These are phyloP conservation scores for Uropetala carovei DNA, from an alignment of 2,888 invertebrate species.

Conservation along the genomic window DNA sequence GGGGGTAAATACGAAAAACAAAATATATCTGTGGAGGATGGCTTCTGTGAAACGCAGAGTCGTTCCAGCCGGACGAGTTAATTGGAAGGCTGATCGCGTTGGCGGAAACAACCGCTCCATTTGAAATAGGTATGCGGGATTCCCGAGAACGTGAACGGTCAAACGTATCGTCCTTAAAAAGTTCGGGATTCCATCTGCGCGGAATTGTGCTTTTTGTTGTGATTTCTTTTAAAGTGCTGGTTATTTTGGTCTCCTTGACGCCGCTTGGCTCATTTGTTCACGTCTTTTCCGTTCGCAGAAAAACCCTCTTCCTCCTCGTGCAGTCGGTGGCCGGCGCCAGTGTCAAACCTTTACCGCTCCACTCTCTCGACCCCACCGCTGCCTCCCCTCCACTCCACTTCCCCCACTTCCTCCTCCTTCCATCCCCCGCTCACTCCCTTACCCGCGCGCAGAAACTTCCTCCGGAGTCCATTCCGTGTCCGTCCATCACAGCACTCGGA, in stretches of 20 bases:
- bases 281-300: slow-evolving; percentile 3
- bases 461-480: slow-evolving; percentile 33
- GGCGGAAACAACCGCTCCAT: too few relatives aligned
- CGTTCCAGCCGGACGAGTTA: too few relatives aligned
- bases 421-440: not conserved
- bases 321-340: slow-evolving; percentile 24
- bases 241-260: not conserved
- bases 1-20: too few relatives aligned
- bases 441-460: not conserved
- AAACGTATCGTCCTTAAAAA: too few relatives aligned
- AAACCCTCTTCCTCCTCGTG: not conserved
- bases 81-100: too few relatives aligned
- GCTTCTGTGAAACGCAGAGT: too few relatives aligned
- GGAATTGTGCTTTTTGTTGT: too few relatives aligned
- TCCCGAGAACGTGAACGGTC: too few relatives aligned
- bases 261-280: not conserved
- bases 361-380: not conserved
- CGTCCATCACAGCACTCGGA: slow-evolving; percentile 46
- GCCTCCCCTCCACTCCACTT: not conserved
- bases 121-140: too few relatives aligned
- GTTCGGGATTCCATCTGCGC: too few relatives aligned
- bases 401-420: not conserved
- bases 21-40: too few relatives aligned
- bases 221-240: too few relatives aligned
- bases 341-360: not conserved